Conservation (phyloP, 92 coral and sea anemone species). For the Umimayanthus chanpuru region DNA sequence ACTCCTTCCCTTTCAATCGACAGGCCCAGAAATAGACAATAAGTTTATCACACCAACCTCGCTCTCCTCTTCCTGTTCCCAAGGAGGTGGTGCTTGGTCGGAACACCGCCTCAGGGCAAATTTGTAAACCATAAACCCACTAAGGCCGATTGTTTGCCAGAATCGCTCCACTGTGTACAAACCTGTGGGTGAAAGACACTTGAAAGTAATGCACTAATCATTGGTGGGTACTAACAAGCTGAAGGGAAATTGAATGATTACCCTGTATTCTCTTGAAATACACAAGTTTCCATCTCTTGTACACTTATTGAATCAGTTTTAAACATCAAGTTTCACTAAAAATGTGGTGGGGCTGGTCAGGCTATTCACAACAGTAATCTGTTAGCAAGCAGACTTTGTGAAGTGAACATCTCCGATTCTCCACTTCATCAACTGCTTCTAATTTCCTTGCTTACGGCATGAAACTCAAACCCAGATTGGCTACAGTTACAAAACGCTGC, state of each 20-base stretch:
- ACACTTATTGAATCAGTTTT: no score
- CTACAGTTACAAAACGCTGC: no score
- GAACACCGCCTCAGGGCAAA: conserved; percentile 84
- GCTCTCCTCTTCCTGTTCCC: conserved; percentile 58
- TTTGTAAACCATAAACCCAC: conserved; percentile 87
- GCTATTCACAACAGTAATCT: no score
- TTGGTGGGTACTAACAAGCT: not conserved
- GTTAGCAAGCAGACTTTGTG: no score
- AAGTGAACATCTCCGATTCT: no score
- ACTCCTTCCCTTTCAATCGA: no score
- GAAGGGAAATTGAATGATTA: not conserved
- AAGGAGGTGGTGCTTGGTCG: conserved; percentile 76
- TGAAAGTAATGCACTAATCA: not conserved
- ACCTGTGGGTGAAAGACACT: conserved; percentile 54
- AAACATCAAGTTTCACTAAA: no score
- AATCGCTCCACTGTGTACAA: conserved; percentile 84
- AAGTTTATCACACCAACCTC: conserved; percentile 3
- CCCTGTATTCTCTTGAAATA: not conserved
- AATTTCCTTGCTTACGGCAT: no score
- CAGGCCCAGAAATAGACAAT: not conserved
- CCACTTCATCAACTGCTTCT: no score
- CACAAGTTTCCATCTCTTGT: no score
- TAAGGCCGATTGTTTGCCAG: conserved; percentile 86
- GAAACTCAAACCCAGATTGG: no score
- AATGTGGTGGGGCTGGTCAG: no score